Percentiles rank a stretch among this genome's conserved stretches.
Evolutionary conservation across 2,113 vertebrate species (phyloP).

Genomic region (Lepus americanus): DNA sequence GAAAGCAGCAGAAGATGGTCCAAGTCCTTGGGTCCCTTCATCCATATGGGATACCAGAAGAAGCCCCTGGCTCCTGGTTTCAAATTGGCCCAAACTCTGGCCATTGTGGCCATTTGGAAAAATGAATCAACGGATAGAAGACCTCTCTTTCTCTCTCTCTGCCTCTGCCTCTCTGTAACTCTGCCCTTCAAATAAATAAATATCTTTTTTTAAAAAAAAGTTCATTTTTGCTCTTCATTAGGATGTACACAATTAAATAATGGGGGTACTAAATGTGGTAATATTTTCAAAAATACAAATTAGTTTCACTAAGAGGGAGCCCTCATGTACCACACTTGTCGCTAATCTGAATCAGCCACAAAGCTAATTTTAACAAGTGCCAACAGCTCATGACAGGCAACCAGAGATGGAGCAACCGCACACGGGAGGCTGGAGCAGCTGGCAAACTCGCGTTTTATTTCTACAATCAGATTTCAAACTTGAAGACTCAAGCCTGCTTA

Average conservation of each 20-base stretch:
- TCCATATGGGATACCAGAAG: too few species aligned
- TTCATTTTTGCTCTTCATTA: conserved; percentile 56
- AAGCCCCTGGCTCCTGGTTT: too few species aligned
- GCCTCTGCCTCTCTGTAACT: too few species aligned
- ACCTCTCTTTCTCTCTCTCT: too few species aligned
- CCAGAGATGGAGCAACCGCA: conserved; percentile 47
- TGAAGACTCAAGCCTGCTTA: conserved; percentile 1
- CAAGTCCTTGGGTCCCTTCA: too few species aligned
- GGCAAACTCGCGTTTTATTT: conserved; percentile 45
- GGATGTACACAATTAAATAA: conserved; percentile 55
- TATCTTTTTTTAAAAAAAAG: neutral
- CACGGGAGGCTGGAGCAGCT: conserved; percentile 30
- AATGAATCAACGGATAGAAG: too few species aligned
- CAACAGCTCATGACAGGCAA: conserved; percentile 71
- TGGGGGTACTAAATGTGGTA: conserved; percentile 64
- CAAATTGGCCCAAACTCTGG: too few species aligned
- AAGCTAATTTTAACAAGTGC: conserved; percentile 78
- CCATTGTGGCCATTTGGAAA: too few species aligned
- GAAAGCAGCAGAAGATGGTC: too few species aligned
- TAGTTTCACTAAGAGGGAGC: conserved; percentile 71
- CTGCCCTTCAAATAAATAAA: too few species aligned
- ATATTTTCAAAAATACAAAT: conserved; percentile 81
- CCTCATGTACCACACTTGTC: conserved; percentile 66
- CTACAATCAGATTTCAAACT: neutral
- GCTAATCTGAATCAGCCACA: conserved; percentile 62